phyloP scores from a whole-genome alignment of 2,888 invertebrate genomes.

The Leptodirus hochenwartii region DNA sequence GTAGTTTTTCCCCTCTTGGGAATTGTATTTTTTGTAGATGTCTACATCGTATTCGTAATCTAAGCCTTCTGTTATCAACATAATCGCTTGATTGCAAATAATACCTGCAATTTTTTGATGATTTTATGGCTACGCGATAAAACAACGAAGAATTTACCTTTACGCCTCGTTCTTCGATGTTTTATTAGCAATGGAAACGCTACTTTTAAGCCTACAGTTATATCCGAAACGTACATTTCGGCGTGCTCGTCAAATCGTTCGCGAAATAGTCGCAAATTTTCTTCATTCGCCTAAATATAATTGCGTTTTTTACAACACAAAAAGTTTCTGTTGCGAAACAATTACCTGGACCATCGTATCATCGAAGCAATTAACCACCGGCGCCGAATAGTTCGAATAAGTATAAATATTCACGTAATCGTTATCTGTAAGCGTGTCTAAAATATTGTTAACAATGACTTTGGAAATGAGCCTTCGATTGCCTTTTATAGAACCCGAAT shows the following conservation, averaged over 20 bases:
- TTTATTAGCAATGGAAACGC: slow-evolving; percentile 67
- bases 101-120: slow-evolving; percentile 2
- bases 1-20: slow-evolving; percentile 8
- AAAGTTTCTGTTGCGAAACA: slow-evolving; percentile 3
- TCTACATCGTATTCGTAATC: slow-evolving; percentile 74
- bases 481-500: slow-evolving; percentile 44
- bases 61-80: slow-evolving; percentile 95
- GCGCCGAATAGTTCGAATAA: slow-evolving; percentile 63
- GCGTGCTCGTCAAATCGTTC: slow-evolving; percentile 21
- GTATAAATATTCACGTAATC: slow-evolving; percentile 94
- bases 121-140: neutral
- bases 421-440: slow-evolving; percentile 92
- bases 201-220: slow-evolving; percentile 31
- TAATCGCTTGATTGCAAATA: slow-evolving; percentile 80
- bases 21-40: slow-evolving; percentile 71
- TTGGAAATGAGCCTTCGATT: slow-evolving; percentile 67
- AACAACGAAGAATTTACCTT: slow-evolving; percentile 8
- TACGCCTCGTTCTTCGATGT: slow-evolving; percentile 14
- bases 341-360: slow-evolving; percentile 56
- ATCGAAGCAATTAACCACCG: slow-evolving; percentile 76
- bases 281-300: slow-evolving; percentile 23
- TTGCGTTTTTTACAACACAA: no score
- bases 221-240: slow-evolving; percentile 19
- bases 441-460: slow-evolving; percentile 68
- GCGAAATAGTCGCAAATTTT: slow-evolving; percentile 24